Evolutionary conservation across 2,113 vertebrate genomes (phyloP).

Genomic region (Oryzias javanicus): DNA sequence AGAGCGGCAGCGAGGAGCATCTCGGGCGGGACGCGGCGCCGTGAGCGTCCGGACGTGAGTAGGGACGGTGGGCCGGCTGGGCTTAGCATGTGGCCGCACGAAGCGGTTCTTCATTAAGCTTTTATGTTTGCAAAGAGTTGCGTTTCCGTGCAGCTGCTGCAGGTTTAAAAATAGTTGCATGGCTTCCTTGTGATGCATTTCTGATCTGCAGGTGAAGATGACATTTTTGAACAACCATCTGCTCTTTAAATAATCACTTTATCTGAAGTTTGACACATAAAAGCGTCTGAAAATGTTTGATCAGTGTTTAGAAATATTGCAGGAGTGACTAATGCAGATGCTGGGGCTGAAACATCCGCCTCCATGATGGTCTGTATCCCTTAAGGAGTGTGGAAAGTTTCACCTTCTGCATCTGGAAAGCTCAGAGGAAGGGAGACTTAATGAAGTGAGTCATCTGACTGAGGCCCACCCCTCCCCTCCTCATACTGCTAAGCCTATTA

Average conservation of each 20-base stretch:
- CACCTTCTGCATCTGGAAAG: slow-evolving; percentile 45
- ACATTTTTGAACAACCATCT: no score
- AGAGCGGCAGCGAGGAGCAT: not conserved
- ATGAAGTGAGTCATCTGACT: slow-evolving; percentile 64
- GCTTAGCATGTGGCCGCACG: slow-evolving; percentile 9
- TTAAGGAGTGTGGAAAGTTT: slow-evolving; percentile 45
- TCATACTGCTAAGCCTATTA: slow-evolving; percentile 59
- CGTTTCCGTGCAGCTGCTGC: slow-evolving; percentile 44
- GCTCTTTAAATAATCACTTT: no score
- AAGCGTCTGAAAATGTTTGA: no score
- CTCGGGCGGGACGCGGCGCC: slow-evolving; percentile 14
- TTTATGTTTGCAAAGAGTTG: slow-evolving; percentile 64
- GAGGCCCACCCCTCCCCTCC: slow-evolving; percentile 25
- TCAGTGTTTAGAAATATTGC: no score
- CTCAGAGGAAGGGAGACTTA: slow-evolving; percentile 57
- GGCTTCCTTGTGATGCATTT: slow-evolving; percentile 4
- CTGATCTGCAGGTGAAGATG: slow-evolving; percentile 28
- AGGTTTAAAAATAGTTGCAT: slow-evolving; percentile 24
- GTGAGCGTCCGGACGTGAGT: slow-evolving; percentile 70
- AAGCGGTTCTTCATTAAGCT: slow-evolving; percentile 46
- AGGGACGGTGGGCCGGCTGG: slow-evolving; percentile 3
- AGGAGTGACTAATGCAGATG: no score
- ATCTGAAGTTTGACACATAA: no score
- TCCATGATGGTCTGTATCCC: slow-evolving; percentile 4
- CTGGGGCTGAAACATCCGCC: no score